phyloP scores from a whole-genome alignment of 2,888 invertebrate genomes.

The Colletes collaris region DNA sequence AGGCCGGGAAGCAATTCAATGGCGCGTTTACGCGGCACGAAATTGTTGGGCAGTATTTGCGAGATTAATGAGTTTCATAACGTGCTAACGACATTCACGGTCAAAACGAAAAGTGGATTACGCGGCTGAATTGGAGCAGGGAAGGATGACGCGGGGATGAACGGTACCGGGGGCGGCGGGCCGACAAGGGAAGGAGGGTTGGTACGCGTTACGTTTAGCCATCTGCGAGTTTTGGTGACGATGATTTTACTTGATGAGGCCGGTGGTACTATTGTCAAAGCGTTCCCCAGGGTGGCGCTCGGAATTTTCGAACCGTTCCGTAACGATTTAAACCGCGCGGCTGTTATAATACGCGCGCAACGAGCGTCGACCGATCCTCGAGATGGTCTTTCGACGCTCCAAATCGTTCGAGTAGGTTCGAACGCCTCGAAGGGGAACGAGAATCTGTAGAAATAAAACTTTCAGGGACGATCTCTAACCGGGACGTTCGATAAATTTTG shows the following conservation, averaged over 20 bases:
- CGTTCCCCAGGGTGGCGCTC: slow-evolving; percentile 69
- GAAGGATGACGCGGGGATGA: slow-evolving; percentile 62
- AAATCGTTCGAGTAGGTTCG: no score
- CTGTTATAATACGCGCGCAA: slow-evolving; percentile 47
- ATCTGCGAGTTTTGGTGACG: slow-evolving; percentile 78
- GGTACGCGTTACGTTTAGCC: slow-evolving; percentile 70
- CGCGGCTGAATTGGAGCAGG: slow-evolving; percentile 71
- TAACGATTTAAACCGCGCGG: slow-evolving; percentile 73
- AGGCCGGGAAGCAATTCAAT: slow-evolving; percentile 67
- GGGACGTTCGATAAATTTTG: no score
- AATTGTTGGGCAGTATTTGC: slow-evolving; percentile 73
- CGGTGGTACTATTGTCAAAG: slow-evolving; percentile 74
- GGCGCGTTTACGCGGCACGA: slow-evolving; percentile 68
- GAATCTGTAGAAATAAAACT: no score
- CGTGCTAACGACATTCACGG: slow-evolving; percentile 78
- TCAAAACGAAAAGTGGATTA: slow-evolving; percentile 79
- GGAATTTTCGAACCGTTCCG: slow-evolving; percentile 69
- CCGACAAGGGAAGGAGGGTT: slow-evolving; percentile 41
- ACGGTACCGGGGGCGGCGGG: slow-evolving; percentile 32
- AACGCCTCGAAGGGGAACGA: no score
- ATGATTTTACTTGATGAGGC: slow-evolving; percentile 80
- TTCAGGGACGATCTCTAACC: no score
- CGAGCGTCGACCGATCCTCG: slow-evolving; percentile 46
- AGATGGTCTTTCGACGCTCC: background rate
- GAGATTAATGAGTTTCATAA: slow-evolving; percentile 80